These are phyloP conservation scores for Pristionchus fissidentatus DNA, from an alignment of 2,888 invertebrate species.

Conservation along the genomic window DNA sequence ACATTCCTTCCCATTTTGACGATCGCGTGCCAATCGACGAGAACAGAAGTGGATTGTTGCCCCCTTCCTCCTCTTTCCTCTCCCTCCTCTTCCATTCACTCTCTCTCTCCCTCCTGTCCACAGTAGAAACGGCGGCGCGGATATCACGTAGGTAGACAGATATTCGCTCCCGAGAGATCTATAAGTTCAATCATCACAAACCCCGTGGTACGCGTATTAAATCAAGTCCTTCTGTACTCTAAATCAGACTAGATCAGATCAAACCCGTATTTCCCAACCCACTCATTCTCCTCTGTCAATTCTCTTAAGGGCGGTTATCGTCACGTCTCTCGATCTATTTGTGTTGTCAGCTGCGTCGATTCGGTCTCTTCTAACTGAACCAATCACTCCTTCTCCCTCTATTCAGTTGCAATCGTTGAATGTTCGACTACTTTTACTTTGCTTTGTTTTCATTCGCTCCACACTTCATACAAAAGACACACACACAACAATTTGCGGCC, in stretches of 20 bases:
- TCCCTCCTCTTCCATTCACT: neutral
- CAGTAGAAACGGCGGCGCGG: no score
- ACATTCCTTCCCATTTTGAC: neutral
- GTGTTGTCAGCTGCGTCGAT: slow-evolving; percentile 1
- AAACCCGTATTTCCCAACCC: neutral
- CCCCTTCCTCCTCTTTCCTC: neutral
- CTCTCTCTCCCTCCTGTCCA: neutral
- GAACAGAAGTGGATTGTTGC: slow-evolving; percentile 39
- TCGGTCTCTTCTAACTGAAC: slow-evolving; percentile 35
- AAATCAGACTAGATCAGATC: no score
- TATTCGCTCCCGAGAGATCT: no score
- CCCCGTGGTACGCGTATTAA: no score
- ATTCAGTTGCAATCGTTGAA: neutral
- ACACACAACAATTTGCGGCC: slow-evolving; percentile 29
- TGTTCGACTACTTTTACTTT: neutral
- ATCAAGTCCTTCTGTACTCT: no score
- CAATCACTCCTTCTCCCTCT: slow-evolving; percentile 16
- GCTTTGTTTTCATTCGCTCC: neutral
- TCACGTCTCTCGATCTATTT: neutral
- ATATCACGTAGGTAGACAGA: no score
- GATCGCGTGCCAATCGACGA: slow-evolving; percentile 29
- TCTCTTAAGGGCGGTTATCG: slow-evolving; percentile 11
- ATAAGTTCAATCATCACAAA: no score
- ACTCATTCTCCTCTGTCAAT: neutral
- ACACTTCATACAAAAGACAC: neutral